phyloP scores from a whole-genome alignment of 2,113 vertebrate genomes.

The Lophura nycthemera region DNA sequence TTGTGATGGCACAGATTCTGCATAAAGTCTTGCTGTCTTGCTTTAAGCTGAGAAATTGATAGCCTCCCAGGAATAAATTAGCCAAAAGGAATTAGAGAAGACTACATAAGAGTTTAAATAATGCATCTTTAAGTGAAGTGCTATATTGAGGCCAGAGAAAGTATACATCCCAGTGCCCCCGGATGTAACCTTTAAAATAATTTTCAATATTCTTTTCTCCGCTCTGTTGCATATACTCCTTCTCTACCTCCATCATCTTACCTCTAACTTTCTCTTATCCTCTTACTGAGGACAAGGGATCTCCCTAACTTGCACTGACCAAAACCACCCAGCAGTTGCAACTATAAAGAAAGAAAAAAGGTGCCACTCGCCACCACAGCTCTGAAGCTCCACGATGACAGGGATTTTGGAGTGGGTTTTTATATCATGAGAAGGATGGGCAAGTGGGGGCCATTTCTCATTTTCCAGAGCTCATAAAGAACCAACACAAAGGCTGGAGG shows the following conservation, averaged over 20 bases:
- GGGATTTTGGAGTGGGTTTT: not conserved
- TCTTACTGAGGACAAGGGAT: not conserved
- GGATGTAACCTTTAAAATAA: not conserved
- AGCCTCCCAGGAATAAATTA: not conserved
- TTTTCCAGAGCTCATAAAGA: not conserved
- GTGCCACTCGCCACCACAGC: not conserved
- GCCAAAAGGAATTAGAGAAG: not conserved
- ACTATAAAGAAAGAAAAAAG: accelerated
- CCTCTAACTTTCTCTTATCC: not conserved
- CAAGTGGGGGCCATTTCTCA: not conserved
- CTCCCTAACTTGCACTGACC: not conserved
- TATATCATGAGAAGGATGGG: not conserved
- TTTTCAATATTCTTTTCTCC: not conserved
- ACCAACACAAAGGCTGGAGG: accelerated
- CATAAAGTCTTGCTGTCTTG: not conserved
- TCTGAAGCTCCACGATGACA: not conserved
- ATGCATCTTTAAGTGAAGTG: not conserved
- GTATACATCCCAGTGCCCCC: not conserved
- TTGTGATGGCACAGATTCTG: not conserved
- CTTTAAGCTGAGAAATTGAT: not conserved
- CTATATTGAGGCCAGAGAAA: not conserved
- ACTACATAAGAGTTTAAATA: not conserved
- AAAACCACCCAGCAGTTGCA: not conserved
- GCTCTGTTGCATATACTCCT: not conserved
- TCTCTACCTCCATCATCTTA: not conserved